Evolutionary conservation across 2,888 invertebrate genomes (phyloP), one percentile per base, ranked within the genome.

Genomic region (Apodemia zela): DNA sequence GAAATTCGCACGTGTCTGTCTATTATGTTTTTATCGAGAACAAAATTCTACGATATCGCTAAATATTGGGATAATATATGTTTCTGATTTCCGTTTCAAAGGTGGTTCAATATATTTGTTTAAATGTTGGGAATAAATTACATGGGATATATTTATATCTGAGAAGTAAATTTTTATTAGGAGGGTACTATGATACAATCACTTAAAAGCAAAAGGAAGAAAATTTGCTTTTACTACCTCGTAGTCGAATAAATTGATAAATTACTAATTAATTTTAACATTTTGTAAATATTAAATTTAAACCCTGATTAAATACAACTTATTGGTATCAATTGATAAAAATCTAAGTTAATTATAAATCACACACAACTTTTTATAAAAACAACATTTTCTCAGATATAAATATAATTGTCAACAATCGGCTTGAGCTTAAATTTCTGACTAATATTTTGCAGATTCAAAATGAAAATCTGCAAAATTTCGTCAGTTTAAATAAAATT

Each of bases 51-150:
- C 17, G 47, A 57, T 57, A n/a, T 7, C 15, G 29, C 25, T 25
- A 25, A 15, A n/a, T 25, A 57, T 57, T 57, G 57, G 57, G 57
- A 57, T 54, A 25, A 25, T 54, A 54, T n/a, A 29, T 57, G 57
- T 57, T 57, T 57, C 10, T 21, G 25, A 57, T 57, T 29, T 57
- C 2, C 57, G 54, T 54, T 57, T 25, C 21, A 15, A 57, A 57
- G n/a, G 10, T 25, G 57, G 57, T 25, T 57, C 29, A 18, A 25
- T n/a, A 15, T 57, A 25, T 29, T 57, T 25, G 57, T 25, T 57
- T 57, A 57, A 54, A 57, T 29, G 57, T 57, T 57, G 57, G 57
- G 57, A 57, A 29, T 57, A 57, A 57, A 57, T n/a, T 29, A 57
- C 11, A 29, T n/a, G 25, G 25, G 57, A 57, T 57, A 57, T 57